Evolutionary conservation across 2,113 vertebrate species (phyloP).

Genomic region (Myodes glareolus): DNA sequence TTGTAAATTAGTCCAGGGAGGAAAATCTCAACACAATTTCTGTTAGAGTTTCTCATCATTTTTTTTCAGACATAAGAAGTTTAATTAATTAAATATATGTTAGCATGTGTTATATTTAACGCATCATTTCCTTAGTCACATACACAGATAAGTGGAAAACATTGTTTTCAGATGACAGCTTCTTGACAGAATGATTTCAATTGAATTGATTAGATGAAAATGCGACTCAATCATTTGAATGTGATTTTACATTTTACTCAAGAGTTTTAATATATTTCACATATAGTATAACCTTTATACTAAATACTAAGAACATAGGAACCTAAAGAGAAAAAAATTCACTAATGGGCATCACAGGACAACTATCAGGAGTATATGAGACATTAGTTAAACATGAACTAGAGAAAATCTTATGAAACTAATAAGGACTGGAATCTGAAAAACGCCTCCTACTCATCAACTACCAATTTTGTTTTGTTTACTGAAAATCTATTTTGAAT

Average conservation of each 20-base stretch:
- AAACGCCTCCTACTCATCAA: too few relatives aligned
- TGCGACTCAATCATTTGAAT: background rate
- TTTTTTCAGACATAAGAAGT: constrained; percentile 57
- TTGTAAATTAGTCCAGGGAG: constrained; percentile 60
- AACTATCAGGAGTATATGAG: background rate
- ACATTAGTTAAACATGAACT: background rate
- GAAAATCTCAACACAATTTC: constrained; percentile 55
- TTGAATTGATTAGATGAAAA: background rate
- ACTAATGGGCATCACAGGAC: background rate
- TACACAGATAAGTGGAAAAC: background rate
- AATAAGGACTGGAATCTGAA: background rate
- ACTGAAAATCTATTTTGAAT: background rate
- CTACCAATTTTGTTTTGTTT: background rate
- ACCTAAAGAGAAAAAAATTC: background rate
- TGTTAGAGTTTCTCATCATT: constrained; percentile 63
- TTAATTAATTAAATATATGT: constrained; percentile 64
- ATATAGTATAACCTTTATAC: background rate
- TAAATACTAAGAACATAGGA: background rate
- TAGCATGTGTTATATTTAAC: constrained; percentile 43
- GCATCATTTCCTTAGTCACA: background rate
- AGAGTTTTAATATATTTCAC: background rate
- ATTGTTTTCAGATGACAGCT: background rate
- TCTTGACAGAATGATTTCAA: background rate
- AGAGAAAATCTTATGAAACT: background rate
- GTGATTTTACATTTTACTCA: background rate